Base-by-base conservation (phyloP, 1,140 invertebrate genomes). In the Drosophila littoralis region DNA sequence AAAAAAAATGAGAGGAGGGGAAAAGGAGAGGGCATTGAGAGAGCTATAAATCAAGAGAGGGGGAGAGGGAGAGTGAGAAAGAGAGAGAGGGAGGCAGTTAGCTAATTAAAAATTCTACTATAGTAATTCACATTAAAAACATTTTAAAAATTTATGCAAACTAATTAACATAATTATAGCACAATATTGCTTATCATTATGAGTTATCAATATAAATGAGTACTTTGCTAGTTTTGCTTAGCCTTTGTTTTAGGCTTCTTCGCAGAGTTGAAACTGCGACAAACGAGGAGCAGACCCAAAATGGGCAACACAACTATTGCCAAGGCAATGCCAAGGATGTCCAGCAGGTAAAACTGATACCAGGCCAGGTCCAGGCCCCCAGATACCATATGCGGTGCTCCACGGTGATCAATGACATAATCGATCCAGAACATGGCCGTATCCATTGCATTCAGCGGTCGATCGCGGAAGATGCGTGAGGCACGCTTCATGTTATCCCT, bases 341-440 rank as follows among this genome's bases (percentile, higher is more conserved):
- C 95, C 13, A 96, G 73, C 7, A 94, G 90, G 32, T 94, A 93
- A 84, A 95, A 95, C 73, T 95, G 93, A 79, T 95, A 95, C 72
- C 93, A 93, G 10, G 94, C 93, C 48, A 95, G 90, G 9, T 94
- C 92, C 0, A 94, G 90, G 0, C 94, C 94, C 2, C 93, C 86
- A 0, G 94, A 93, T 22, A 93, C 92, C 58, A 95, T 92, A 91
- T 93, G 94, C 65, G 80, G 93, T 38, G 93, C 95, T 68, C 92
- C 95, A 13, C 93, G 93, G 80, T 95, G 93, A 28, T 93, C 90
- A 8, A 95, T 94, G 0, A 94, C 94, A 75, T 93, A 95, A 66
- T 95, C 94, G 1, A 93, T 94, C 95, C 95, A 95, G 79, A 93
- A 95, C 40, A 95, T 84, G 1, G 94, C 94, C 32, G 93, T 93